Evolutionary conservation across 2,888 invertebrate species (phyloP), one percentile per base, ranked within the genome.

Genomic region (Phalera bucephala): DNA sequence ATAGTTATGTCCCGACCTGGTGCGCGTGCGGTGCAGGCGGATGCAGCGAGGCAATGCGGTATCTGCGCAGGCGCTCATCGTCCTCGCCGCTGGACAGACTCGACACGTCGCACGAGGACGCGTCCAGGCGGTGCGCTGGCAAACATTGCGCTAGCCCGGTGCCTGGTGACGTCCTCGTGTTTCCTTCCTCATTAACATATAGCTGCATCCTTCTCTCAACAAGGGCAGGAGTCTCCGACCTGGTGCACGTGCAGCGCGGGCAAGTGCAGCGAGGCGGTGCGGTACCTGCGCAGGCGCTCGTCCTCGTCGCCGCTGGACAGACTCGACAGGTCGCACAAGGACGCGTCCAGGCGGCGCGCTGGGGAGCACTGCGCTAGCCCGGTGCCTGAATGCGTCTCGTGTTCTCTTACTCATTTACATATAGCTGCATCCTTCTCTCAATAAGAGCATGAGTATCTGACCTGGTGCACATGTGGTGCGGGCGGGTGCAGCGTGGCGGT

Each of bases 291-390:
- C 65, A 89, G 63, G 3, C 88, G 73, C 72, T 90, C 83, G 83
- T 90, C 84, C 66, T 88, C 83, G 59, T 91, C 87, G 47, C 91
- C 91, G 63, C 89, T 87, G 68, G 89, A 90, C 26, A 90, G 78
- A 52, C 84, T 84, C 49, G 89, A 89, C 57, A 76, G 76, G 73
- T 88, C 89, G 80, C 90, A 89, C 4, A 85, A 86, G 38, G 87
- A 88, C 11, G 87, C 74, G 73, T 90, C 86, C 58, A 88, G 83
- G 35, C 90, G 76, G 32, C 88, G 77, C 66, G 89, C 85, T 29
- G 87, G 87, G 26, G 89, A 84, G 60, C 89, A 85, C 62, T 86
- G 85, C 47, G 89, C 87, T 11, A 88, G 88, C 0, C 87, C 88
- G 6, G 70, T 68, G 21, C 85, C n/a, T n/a, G n/a, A n/a, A n/a